Evolutionary conservation across 53 echinoderm and acorn worm species (phyloP), one percentile per base, ranked within the genome.

Genomic region (Echinarachnius parma): DNA sequence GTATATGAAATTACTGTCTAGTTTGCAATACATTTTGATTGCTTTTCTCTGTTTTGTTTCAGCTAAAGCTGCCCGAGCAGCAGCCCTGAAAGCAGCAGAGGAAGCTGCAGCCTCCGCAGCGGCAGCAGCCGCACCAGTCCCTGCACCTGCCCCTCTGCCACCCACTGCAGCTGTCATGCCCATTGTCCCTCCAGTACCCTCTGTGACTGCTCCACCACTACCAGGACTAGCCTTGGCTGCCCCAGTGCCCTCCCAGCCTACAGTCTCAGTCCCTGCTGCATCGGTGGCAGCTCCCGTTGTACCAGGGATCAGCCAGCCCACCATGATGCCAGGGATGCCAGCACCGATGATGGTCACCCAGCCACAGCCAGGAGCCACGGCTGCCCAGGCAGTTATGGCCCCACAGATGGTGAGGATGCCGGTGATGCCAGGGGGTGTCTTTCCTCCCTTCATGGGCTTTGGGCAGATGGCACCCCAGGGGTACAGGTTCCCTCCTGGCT

Each of bases 341-440:
- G 28, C 30, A 29, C 35, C 61, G 18, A 60, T 61, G 22, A 20
- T 29, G 4, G 28, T 15, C 10, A 62, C 62, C 1, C 77, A 60
- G 37, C 70, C 70, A 14, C 61, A 62, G 47, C 23, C 33, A 11
- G 52, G 53, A 1, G 31, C 53, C 1, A 30, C 62, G n/a, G 64
- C 66, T 4, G 31, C 60, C 24, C 57, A 66, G 1, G 53, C 76
- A 0, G 56, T 65, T 14, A 31, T 81, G 3, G 37, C 65, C 4
- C 82, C 86, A 9, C 77, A 82, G 14, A 86, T 93, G 83, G 80
- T 93, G 10, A 80, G 89, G 27, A 89, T 89, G 86, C 89, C 86
- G 4, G 75, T 86, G 10, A 81, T 89, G 37, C 89, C 83, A 25
- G 49, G 67, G 0, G 89, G 89, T 9, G 84, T 87, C 22, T 82